These are phyloP conservation scores for Heterotis niloticus DNA, from an alignment of 2,113 vertebrate genomes.

Conservation along the genomic window DNA sequence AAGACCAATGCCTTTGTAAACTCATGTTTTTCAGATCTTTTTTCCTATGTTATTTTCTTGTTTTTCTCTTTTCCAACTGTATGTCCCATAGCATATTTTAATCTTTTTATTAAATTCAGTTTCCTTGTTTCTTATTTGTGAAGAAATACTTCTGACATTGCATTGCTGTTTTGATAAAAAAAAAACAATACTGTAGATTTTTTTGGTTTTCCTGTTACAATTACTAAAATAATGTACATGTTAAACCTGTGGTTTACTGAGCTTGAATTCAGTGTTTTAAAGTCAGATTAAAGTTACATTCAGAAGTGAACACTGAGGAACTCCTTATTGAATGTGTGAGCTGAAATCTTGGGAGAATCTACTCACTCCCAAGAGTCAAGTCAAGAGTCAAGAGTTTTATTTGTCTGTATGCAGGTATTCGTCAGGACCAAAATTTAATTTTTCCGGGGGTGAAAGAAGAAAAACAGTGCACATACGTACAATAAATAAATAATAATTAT, in stretches of 20 bases:
- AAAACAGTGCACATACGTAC: no score
- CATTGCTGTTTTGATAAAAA: conserved; percentile 48
- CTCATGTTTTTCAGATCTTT: conserved; percentile 22
- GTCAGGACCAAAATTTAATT: no score
- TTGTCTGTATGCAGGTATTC: no score
- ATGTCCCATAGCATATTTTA: conserved; percentile 41
- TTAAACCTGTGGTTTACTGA: conserved; percentile 89
- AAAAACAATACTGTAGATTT: conserved; percentile 50
- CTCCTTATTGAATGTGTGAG: no score
- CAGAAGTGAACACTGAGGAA: background rate
- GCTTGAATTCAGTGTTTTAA: conserved; percentile 93
- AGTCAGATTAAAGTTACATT: conserved; percentile 67
- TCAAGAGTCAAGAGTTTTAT: no score
- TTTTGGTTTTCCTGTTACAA: conserved; percentile 60
- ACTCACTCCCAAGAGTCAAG: no score
- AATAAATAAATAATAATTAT: no score
- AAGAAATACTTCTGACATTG: conserved; percentile 62
- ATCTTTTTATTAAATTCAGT: conserved; percentile 40
- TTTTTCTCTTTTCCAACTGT: conserved; percentile 16
- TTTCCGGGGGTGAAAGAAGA: no score
- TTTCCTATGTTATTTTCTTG: conserved; percentile 33
- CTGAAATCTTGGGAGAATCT: no score
- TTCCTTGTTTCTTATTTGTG: conserved; percentile 59
- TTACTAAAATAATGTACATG: conserved; percentile 79
- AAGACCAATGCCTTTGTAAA: conserved; percentile 38